phyloP scores from a whole-genome alignment of 2,888 invertebrate species.

The Nomada ruficornis region DNA sequence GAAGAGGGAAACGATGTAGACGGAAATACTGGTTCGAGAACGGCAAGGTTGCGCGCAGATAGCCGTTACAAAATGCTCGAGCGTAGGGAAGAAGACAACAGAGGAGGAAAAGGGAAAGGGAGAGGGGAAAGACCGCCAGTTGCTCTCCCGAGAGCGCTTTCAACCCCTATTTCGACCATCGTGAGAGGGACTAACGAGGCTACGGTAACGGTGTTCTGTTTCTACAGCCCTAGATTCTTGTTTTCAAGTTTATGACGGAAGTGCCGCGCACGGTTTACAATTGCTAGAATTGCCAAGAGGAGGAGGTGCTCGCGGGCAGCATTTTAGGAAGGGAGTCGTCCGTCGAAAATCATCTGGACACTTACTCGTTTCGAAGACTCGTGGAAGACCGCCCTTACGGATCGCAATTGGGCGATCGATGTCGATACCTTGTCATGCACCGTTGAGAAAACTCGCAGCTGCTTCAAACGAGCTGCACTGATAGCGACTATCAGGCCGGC shows the following conservation, averaged over 20 bases:
- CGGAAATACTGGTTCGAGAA: neutral
- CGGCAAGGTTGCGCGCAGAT: neutral
- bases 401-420: neutral
- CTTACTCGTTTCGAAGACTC: no score
- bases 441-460: neutral
- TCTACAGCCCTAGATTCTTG: neutral
- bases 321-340: neutral
- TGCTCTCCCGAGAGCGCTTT: conserved; percentile 32
- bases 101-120: neutral
- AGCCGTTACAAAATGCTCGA: conserved; percentile 6
- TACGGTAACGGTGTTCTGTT: conserved; percentile 29
- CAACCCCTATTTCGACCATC: conserved; percentile 37
- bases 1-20: neutral
- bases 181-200: conserved; percentile 34
- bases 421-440: neutral
- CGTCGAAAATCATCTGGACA: no score
- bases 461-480: neutral
- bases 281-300: neutral
- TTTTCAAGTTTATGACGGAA: conserved; percentile 12
- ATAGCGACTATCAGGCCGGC: neutral
- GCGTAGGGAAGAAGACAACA: conserved; percentile 7
- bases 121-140: conserved; percentile 25
- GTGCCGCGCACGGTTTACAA: neutral
- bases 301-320: neutral
- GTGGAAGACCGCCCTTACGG: no score